Percentiles rank a stretch among this genome's conserved stretches.
phyloP scores from a whole-genome alignment of 2,797 vertebrate species.

The Channallabes apus region DNA sequence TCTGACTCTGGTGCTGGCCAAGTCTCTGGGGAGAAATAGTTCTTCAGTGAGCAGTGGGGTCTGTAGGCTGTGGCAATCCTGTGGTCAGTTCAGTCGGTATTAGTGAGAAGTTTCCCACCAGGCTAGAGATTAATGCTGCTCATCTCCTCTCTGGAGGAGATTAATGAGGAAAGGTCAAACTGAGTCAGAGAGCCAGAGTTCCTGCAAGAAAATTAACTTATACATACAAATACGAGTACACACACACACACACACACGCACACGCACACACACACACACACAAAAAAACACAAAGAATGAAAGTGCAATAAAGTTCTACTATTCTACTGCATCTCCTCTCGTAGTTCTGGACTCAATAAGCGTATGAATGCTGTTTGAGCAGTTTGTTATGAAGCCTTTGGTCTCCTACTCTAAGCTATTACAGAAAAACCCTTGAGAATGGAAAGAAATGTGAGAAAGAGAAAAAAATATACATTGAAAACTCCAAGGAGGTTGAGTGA shows the following conservation, averaged over 20 bases:
- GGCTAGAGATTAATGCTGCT: slow-evolving; percentile 66
- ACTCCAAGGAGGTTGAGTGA: slow-evolving; percentile 46
- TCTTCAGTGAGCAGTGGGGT: slow-evolving; percentile 27
- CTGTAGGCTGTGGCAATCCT: slow-evolving; percentile 39
- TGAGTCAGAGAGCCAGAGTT: slow-evolving; percentile 37
- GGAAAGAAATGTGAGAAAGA: slow-evolving; percentile 40
- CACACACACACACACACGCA: background rate
- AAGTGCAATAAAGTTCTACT: background rate
- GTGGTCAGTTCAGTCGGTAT: slow-evolving; percentile 47
- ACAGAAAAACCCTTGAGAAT: slow-evolving; percentile 58
- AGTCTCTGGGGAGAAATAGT: slow-evolving; percentile 35
- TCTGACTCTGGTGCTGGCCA: slow-evolving; percentile 32
- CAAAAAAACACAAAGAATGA: background rate
- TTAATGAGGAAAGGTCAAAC: slow-evolving; percentile 56
- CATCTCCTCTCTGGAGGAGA: slow-evolving; percentile 66
- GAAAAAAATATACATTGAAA: slow-evolving; percentile 34
- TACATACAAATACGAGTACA: background rate
- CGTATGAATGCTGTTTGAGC: slow-evolving; percentile 46
- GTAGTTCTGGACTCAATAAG: slow-evolving; percentile 39
- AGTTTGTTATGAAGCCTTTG: slow-evolving; percentile 50
- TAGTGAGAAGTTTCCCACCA: slow-evolving; percentile 53
- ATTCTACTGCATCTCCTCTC: slow-evolving; percentile 4
- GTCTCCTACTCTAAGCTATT: slow-evolving; percentile 47
- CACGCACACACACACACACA: background rate
- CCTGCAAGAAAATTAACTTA: slow-evolving; percentile 19